Percentiles rank a stretch among this genome's conserved stretches.
Evolutionary conservation across 2,113 vertebrate species (phyloP).

Genomic region (Collichthys lucidus): DNA sequence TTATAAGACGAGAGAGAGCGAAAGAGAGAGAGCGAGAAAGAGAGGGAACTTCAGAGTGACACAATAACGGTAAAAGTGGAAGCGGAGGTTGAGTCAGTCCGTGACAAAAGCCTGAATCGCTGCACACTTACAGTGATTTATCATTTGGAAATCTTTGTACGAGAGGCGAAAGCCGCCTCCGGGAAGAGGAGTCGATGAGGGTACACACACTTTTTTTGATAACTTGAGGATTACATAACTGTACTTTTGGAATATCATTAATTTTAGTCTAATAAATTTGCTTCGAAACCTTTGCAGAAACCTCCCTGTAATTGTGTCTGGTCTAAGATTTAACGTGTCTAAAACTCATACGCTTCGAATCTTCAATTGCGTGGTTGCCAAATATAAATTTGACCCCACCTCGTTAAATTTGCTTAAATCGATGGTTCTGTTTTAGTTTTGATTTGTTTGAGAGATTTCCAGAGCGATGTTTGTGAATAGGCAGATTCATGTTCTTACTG

Average conservation of each 20-base stretch:
- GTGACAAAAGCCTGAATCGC: constrained; percentile 32
- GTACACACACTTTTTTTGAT: constrained; percentile 68
- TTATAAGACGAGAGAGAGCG: constrained; percentile 36
- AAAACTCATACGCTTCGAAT: constrained; percentile 51
- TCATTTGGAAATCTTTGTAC: constrained; percentile 27
- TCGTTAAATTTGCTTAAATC: constrained; percentile 25
- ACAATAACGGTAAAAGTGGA: constrained; percentile 4
- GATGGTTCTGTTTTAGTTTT: background rate
- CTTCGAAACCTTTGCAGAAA: constrained; percentile 42
- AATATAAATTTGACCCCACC: constrained; percentile 44
- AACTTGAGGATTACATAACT: constrained; percentile 55
- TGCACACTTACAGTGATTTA: constrained; percentile 19
- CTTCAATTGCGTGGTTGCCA: constrained; percentile 33
- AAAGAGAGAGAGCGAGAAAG: constrained; percentile 36
- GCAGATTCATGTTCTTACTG: constrained; percentile 26
- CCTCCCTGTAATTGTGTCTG: constrained; percentile 44
- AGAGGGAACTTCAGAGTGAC: constrained; percentile 45
- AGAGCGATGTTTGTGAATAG: constrained; percentile 27
- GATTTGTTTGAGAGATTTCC: background rate
- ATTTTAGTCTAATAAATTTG: constrained; percentile 58
- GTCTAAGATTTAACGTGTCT: constrained; percentile 56
- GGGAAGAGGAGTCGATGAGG: constrained; percentile 40
- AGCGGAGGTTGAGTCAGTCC: constrained; percentile 27
- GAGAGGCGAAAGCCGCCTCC: constrained; percentile 1
- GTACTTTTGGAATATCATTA: constrained; percentile 69